Conservation (phyloP, 2,888 invertebrate genomes). For the Leptinotarsa rubiginosa region DNA sequence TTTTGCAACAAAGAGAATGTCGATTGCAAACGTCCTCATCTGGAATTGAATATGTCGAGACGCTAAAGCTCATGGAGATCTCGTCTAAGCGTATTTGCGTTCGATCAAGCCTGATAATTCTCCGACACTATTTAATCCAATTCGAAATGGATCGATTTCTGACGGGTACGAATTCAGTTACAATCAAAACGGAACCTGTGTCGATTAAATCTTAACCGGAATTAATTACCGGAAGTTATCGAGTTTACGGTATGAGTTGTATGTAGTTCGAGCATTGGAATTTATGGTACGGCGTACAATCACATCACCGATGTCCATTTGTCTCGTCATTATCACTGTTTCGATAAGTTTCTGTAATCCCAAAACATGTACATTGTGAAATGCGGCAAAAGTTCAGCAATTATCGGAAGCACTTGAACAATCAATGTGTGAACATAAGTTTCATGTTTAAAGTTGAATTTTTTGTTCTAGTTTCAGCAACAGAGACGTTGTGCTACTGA, state of each 20-base stretch:
- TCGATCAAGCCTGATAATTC: conserved; percentile 4
- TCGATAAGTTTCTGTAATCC: too few relatives aligned
- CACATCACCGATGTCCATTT: neutral
- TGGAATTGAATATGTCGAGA: neutral
- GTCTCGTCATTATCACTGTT: too few relatives aligned
- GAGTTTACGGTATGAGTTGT: neutral
- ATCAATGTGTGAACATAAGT: too few relatives aligned
- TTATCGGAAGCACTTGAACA: too few relatives aligned
- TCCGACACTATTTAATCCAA: conserved; percentile 29
- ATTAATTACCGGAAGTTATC: conserved; percentile 20
- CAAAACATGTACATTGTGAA: too few relatives aligned
- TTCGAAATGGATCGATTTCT: conserved; percentile 33
- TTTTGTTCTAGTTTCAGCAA: too few relatives aligned
- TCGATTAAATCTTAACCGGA: conserved; percentile 16
- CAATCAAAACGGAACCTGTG: conserved; percentile 32
- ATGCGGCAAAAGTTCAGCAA: too few relatives aligned
- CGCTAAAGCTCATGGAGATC: neutral
- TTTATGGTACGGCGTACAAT: neutral
- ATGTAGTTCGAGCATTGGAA: neutral
- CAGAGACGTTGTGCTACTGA: too few relatives aligned
- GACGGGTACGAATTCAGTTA: conserved; percentile 31
- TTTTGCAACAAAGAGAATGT: neutral
- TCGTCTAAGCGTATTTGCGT: conserved; percentile 7
- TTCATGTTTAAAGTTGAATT: too few relatives aligned
- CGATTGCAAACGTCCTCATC: too few relatives aligned